phyloP scores from a whole-genome alignment of 2,888 invertebrate species.

The Phortica magna region DNA sequence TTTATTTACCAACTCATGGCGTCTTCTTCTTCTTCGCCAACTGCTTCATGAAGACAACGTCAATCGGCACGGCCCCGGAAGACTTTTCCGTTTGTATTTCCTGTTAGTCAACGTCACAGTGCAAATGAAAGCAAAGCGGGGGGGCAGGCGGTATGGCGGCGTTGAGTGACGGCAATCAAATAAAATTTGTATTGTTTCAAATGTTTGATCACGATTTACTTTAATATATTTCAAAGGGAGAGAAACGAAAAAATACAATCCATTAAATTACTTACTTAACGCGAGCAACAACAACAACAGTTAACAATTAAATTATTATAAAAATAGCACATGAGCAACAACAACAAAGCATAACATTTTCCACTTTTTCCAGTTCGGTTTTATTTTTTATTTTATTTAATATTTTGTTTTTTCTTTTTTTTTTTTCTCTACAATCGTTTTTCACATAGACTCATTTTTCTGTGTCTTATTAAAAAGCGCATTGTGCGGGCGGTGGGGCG shows the following conservation, averaged over 20 bases:
- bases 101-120: neutral
- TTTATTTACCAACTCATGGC: neutral
- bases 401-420: neutral
- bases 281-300: conserved; percentile 24
- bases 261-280: conserved; percentile 25
- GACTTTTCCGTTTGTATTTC: neutral
- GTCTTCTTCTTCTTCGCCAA: neutral
- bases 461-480: neutral
- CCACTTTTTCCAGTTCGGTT: neutral
- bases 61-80: neutral
- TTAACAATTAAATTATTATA: conserved; percentile 35
- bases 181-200: conserved; percentile 27
- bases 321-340: conserved; percentile 12
- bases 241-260: conserved; percentile 4
- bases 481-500: neutral
- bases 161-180: too few relatives aligned
- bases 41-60: neutral
- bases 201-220: conserved; percentile 26
- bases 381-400: neutral
- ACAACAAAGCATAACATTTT: neutral
- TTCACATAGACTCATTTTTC: conserved; percentile 1
- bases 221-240: conserved; percentile 8
- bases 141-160: too few relatives aligned
- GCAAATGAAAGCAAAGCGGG: too few relatives aligned
- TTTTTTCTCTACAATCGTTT: neutral